Base-by-base conservation (phyloP, 1,140 invertebrate genomes). In the Cyclargus thomasi region DNA sequence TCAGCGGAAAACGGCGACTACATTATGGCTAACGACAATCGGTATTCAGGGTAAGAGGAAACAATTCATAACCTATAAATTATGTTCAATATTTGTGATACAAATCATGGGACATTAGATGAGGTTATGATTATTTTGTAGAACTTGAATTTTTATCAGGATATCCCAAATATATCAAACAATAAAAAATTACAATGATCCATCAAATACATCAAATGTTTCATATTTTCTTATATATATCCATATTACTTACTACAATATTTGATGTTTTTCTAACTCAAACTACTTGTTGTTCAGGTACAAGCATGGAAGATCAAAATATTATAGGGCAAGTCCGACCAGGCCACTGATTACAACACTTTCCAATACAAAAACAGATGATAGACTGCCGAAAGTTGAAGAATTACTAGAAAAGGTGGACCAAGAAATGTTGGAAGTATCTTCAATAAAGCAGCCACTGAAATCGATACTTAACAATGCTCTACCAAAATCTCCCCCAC, bases 401-500 rank as follows among this genome's bases (percentile, higher is more conserved):
- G 88, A 90, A 70, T 69, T 90, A 39, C 65, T 90, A 23, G 88
- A 90, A 68, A 90, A 83, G 74, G 77, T 88, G 22, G 88, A 88
- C 29, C 81, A 88, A 53, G 88, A 90, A 36, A 88, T 88, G 81
- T 78, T 86, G 77, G 86, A 90, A 66, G 76, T 88, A 16, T 71
- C 78, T 22, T 72, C 78, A 53, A 53, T 77, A 8, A 90, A 88
- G 71, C 86, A 86, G 63, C 88, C 88, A 20, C 71, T 90, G n/a
- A 90, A 90, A 73, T 87, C 88, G 65, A 90, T 90, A 81, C 83
- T 88, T 65, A 90, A 90, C 70, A 88, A 90, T 70, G 80, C 86
- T 1, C 70, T 83, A 67, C 79, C 79, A 53, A 88, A 82, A 70
- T 81, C 85, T 47, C 79, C 83, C 1, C 85, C 81, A 3, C 85